These are phyloP conservation scores for Chaenogobius annularis DNA, from an alignment of 2,113 vertebrate genomes.

Conservation along the genomic window DNA sequence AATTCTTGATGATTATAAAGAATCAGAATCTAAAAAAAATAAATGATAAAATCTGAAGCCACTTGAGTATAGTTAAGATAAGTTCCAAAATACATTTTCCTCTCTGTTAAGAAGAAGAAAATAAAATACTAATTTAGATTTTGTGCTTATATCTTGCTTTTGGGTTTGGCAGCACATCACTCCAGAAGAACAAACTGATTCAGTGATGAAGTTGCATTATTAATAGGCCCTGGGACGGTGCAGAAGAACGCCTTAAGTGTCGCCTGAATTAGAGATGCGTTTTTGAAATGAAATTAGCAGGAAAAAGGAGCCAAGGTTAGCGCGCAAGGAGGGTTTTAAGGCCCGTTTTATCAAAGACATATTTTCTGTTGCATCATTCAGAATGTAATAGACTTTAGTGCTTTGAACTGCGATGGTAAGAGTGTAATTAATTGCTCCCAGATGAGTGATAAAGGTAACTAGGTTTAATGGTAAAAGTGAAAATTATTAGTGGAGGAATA, in stretches of 20 bases:
- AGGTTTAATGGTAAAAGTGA: not conserved
- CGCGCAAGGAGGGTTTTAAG: not conserved
- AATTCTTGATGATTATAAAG: no score
- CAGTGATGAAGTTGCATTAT: not conserved
- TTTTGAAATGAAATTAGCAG: conserved; percentile 4
- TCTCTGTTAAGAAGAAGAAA: not conserved
- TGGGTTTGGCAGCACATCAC: not conserved
- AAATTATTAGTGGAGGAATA: not conserved
- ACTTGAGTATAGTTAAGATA: no score
- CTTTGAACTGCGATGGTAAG: conserved; percentile 1
- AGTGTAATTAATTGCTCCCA: conserved; percentile 10
- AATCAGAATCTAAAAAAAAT: no score
- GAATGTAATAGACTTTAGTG: conserved; percentile 1
- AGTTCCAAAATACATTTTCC: not conserved
- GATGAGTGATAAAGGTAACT: not conserved
- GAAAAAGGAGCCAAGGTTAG: not conserved
- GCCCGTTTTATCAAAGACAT: not conserved
- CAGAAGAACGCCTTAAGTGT: not conserved
- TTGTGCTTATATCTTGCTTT: not conserved
- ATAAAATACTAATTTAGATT: not conserved
- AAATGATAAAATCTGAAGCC: no score
- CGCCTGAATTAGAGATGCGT: not conserved
- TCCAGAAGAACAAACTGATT: conserved; percentile 1
- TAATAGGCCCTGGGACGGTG: not conserved
- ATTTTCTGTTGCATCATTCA: not conserved